These are phyloP conservation scores for Adela reaumurella DNA, from an alignment of 2,888 invertebrate genomes.

Conservation along the genomic window DNA sequence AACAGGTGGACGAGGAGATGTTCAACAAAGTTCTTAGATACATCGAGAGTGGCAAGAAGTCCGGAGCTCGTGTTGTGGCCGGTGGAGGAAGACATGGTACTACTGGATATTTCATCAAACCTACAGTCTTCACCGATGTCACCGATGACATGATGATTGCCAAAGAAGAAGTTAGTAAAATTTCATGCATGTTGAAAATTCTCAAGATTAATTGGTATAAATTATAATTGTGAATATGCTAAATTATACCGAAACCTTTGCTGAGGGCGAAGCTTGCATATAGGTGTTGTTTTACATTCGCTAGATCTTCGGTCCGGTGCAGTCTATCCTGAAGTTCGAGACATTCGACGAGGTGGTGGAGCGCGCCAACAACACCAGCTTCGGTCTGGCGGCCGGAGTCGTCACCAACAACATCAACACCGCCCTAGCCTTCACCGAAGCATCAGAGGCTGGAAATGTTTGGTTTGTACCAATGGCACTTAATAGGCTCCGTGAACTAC, in stretches of 20 bases:
- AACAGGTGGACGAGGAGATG: conserved; percentile 65
- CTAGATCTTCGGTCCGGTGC: conserved; percentile 89
- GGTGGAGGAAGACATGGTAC: conserved; percentile 68
- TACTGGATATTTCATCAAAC: conserved; percentile 72
- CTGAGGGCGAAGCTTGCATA: too few relatives aligned
- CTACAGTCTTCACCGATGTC: conserved; percentile 73
- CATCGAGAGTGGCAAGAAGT: conserved; percentile 71
- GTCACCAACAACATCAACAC: conserved; percentile 76
- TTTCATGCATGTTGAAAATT: not conserved
- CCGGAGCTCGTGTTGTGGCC: conserved; percentile 74
- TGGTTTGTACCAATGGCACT: too few relatives aligned
- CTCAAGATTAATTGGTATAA: too few relatives aligned
- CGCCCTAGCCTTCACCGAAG: conserved; percentile 70
- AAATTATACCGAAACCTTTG: too few relatives aligned
- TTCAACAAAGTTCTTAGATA: too few relatives aligned
- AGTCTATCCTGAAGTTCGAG: conserved; percentile 79
- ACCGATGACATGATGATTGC: too few relatives aligned
- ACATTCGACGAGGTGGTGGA: conserved; percentile 76
- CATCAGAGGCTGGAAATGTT: conserved; percentile 73
- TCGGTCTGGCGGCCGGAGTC: conserved; percentile 80
- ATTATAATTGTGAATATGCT: too few relatives aligned
- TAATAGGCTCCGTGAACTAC: too few relatives aligned
- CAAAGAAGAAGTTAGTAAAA: conserved; percentile 70
- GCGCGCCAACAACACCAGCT: conserved; percentile 74
- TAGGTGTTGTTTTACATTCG: too few relatives aligned